Evolutionary conservation across 2,797 vertebrate species (phyloP), one percentile per base, ranked within the genome.

Genomic region (Megaceryle alcyon): DNA sequence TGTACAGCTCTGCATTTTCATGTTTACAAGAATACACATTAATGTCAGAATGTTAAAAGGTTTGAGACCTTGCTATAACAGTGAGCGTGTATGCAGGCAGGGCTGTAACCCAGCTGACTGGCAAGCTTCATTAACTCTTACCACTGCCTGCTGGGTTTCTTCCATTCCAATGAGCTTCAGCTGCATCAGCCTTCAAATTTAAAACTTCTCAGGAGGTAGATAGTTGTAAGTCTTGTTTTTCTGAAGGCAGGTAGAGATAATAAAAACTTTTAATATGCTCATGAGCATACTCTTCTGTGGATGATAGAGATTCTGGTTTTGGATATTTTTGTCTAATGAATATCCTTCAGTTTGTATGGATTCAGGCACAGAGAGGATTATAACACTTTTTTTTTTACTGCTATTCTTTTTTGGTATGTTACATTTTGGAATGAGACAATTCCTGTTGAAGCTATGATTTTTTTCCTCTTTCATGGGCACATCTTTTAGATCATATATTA

Each of bases 21-120:
- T 75, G 25, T 81, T 92, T 83, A 66, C 20, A 48, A 0, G 25
- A 89, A 44, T 63, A 85, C 84, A 29, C 68, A 77, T 94, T 66
- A 70, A 85, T 60, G 53, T 92, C 56, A 86, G 71, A 49, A 81
- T 15, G 46, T n/a, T 80, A 35, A 83, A 90, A 91, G 57, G 20
- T 35, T 41, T 71, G 56, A 77, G 76, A 89, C 57, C 49, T 31
- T 49, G 9, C 14, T 8, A 2, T 29, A 72, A 33, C 1, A 0
- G 49, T 22, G 43, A 61, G 25, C 10, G 25, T 26, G 7, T 9
- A 66, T 1, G 2, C 35, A 71, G 37, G 14, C n/a, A 56, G 22
- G 4, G 59, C 60, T 70, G 68, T 54, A 77, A 37, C 21, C 8
- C 72, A 37, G 31, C 2, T 1, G 2, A 17, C 35, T 37, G 33